Percentiles rank a stretch among this genome's conserved stretches.
Evolutionary conservation across 2,113 vertebrate species (phyloP).

Genomic region (Acrocephalus kingi): DNA sequence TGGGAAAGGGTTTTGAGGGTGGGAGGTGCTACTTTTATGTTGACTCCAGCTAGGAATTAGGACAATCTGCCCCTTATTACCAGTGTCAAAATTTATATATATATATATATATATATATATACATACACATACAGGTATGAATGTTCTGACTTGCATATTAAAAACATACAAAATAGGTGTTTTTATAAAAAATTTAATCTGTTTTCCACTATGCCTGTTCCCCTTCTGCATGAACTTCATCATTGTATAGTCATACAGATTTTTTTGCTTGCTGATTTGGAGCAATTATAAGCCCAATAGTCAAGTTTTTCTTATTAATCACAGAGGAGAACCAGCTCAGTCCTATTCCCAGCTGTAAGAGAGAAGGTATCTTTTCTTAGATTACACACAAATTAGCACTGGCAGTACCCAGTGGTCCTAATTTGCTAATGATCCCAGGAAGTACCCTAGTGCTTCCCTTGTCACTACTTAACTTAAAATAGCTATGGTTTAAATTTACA

Average conservation of each 20-base stretch:
- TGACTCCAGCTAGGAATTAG: neutral
- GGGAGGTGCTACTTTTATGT: neutral
- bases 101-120: neutral
- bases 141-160: neutral
- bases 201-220: neutral
- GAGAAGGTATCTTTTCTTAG: neutral
- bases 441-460: neutral
- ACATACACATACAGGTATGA: neutral
- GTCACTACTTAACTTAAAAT: neutral
- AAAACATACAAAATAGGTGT: neutral
- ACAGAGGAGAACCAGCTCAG: neutral
- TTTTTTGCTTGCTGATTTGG: neutral
- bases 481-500: neutral
- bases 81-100: neutral
- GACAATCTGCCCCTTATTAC: neutral
- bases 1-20: neutral
- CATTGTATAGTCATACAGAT: neutral
- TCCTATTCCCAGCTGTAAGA: neutral
- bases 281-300: neutral
- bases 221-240: neutral
- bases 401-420: neutral
- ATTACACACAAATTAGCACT: neutral
- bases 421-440: neutral
- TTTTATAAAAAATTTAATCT: neutral
- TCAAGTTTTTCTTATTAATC: neutral